Evolutionary conservation across 2,888 invertebrate genomes (phyloP).

Genomic region (Lathronympha strigana): DNA sequence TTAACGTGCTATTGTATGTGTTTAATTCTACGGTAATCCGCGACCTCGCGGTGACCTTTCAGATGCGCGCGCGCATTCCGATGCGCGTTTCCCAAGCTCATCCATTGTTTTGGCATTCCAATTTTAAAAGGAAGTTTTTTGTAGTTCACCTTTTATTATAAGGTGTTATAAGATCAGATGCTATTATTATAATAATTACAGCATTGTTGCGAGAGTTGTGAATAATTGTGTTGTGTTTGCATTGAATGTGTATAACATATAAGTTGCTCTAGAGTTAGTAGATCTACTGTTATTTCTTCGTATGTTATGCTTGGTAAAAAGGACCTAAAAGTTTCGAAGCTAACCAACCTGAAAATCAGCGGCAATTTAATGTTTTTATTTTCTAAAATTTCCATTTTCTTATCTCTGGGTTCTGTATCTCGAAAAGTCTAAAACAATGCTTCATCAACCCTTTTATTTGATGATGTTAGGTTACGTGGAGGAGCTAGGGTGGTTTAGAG

Average conservation of each 20-base stretch:
- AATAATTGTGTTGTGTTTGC: neutral
- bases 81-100: slow-evolving; percentile 63
- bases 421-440: too few relatives aligned
- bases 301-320: too few relatives aligned
- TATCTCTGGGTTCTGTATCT: too few relatives aligned
- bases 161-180: slow-evolving; percentile 12
- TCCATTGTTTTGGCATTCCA: slow-evolving; percentile 58
- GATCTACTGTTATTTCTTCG: too few relatives aligned
- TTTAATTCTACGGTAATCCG: slow-evolving; percentile 47
- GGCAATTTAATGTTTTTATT: too few relatives aligned
- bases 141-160: slow-evolving; percentile 26
- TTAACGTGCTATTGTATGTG: slow-evolving; percentile 38
- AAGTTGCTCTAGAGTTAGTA: too few relatives aligned
- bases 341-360: too few relatives aligned
- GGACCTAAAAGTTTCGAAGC: too few relatives aligned
- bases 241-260: neutral
- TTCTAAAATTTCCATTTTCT: too few relatives aligned
- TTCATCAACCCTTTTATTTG: too few relatives aligned
- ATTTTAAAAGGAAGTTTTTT: slow-evolving; percentile 36
- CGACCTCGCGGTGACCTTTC: slow-evolving; percentile 75
- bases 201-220: slow-evolving; percentile 5
- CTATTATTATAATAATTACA: slow-evolving; percentile 12
- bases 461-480: too few relatives aligned
- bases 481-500: too few relatives aligned
- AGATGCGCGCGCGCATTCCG: slow-evolving; percentile 75